Conservation (phyloP, 1,140 invertebrate genomes). For the Limonius californicus region DNA sequence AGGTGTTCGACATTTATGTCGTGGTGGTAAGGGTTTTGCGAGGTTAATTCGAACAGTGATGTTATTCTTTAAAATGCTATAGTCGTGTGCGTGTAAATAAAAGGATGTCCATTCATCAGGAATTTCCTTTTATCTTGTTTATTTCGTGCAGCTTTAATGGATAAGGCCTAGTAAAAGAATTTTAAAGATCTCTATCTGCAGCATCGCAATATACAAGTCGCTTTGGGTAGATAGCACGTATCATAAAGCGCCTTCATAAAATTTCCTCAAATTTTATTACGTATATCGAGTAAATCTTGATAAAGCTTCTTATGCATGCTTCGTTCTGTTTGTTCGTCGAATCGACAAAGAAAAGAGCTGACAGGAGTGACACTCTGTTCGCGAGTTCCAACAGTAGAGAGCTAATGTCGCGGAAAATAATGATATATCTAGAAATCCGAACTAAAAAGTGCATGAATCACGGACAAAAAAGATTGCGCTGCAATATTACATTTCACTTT, state of each 20-base stretch:
- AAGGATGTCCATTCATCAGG: too few species aligned
- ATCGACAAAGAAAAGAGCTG: constrained; percentile 14
- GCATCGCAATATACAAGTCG: background rate
- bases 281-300: constrained; percentile 13
- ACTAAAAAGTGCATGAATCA: background rate
- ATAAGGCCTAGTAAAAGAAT: too few species aligned
- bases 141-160: too few species aligned
- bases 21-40: too few species aligned
- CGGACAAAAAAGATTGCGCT: background rate
- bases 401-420: constrained; percentile 16
- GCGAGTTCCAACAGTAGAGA: background rate
- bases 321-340: constrained; percentile 3
- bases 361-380: constrained; percentile 7
- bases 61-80: too few species aligned
- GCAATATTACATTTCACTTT: constrained; percentile 15
- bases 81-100: too few species aligned
- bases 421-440: constrained; percentile 15
- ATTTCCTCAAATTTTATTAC: constrained; percentile 11
- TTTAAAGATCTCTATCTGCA: background rate
- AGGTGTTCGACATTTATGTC: too few species aligned
- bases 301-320: constrained; percentile 10
- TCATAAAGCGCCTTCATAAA: constrained; percentile 6
- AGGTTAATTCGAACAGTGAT: too few species aligned
- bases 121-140: too few species aligned
- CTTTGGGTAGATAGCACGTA: background rate